Evolutionary conservation across 2,797 vertebrate species (phyloP), one percentile per base, ranked within the genome.

Genomic region (Schizopygopsis pylzovi): DNA sequence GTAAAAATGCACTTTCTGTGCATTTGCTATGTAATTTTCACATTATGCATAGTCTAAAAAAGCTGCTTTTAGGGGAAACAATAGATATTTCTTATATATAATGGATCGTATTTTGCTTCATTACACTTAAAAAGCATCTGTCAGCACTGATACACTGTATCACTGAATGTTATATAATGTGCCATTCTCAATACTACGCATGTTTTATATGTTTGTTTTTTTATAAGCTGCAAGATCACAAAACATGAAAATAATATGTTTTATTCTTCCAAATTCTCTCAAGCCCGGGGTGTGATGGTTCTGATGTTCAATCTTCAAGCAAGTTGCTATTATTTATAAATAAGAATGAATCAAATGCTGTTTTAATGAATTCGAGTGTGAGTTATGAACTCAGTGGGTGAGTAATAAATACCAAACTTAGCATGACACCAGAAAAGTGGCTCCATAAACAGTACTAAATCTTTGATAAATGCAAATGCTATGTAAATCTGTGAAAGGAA

Each of bases 381-480:
- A 79, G 80, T 79, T 80, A 80, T 80, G n/a, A 79, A 37, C 67
- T 73, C 67, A 25, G 67, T 63, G 54, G 25, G 28, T 79, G 52
- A 80, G 77, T 41, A 61, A 72, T 80, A 80, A 73, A 85, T 79
- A 71, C 13, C 2, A 59, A 80, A 80, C 56, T 61, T 61, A 37
- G 20, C 39, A 72, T 80, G 52, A 72, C 65, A 85, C 54, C 43
- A 80, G 20, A 72, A 72, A 59, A 85, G 54, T 20, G 67, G 4
- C 20, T 37, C 43, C 41, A 86, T 82, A 80, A 76, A 70, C 45
- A 47, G 22, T 47, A 81, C 20, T 70, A 54, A 86, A 76, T 25
- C 61, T 68, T 22, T 83, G 25, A 68, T 76, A 25, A 76, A 70
- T 81, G 82, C 56, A 78, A 82, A 84, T 56, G 61, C 25, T 63